Conservation (phyloP, 1,140 invertebrate species). For the Ridgeia piscesae region DNA sequence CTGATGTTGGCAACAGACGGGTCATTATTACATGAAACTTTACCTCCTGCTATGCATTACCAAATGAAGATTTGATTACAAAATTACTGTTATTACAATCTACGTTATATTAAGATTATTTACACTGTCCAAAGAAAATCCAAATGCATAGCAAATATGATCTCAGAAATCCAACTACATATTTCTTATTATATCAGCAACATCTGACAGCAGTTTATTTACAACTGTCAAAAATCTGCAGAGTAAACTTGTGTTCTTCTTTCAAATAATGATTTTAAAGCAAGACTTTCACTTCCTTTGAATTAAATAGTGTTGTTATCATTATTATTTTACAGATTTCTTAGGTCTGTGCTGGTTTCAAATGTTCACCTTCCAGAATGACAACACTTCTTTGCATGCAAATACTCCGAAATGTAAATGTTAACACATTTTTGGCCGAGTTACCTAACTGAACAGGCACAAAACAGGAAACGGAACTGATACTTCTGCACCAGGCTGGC, state of each 20-base stretch:
- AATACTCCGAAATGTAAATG: too few relatives aligned
- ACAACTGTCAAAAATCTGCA: not conserved
- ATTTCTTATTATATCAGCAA: not conserved
- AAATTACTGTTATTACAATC: not conserved
- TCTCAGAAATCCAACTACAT: not conserved
- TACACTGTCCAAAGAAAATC: not conserved
- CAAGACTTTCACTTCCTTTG: not conserved
- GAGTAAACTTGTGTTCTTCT: not conserved
- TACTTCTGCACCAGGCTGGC: not conserved
- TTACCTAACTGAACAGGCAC: not conserved
- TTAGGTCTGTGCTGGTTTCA: not conserved
- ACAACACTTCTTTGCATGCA: not conserved
- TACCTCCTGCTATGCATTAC: not conserved
- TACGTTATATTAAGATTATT: not conserved
- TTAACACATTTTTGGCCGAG: not conserved
- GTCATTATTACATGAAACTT: not conserved
- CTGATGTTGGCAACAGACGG: not conserved
- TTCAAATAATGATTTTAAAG: too few relatives aligned
- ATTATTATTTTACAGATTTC: not conserved
- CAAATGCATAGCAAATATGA: not conserved
- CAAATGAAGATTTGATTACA: not conserved
- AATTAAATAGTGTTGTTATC: too few relatives aligned
- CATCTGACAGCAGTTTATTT: not conserved
- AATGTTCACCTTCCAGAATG: not conserved
- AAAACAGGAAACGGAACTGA: not conserved